Conservation (phyloP, 2,113 vertebrate genomes). For the Lipophrys pholis region DNA sequence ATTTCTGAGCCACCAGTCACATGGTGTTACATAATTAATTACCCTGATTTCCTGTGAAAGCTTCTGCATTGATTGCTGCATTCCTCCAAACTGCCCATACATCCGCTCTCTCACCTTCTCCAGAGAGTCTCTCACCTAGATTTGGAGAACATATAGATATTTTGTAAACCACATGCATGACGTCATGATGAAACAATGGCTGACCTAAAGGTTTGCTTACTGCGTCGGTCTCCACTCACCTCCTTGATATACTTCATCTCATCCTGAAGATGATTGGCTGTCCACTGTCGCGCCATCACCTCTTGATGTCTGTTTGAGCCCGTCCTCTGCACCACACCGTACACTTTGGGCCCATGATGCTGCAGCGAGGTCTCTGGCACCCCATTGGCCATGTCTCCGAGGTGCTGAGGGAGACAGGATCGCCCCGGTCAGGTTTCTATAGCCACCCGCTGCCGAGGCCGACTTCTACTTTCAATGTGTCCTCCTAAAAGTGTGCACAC, state of each 20-base stretch:
- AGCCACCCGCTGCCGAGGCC: slow-evolving; percentile 40
- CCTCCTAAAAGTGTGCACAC: slow-evolving; percentile 14
- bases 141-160: slow-evolving; percentile 19
- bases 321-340: slow-evolving; percentile 89
- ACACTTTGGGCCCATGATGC: slow-evolving; percentile 87
- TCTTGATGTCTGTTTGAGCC: slow-evolving; percentile 90
- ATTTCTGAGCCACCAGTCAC: neutral
- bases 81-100: slow-evolving; percentile 95
- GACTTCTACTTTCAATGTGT: slow-evolving; percentile 9
- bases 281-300: slow-evolving; percentile 94
- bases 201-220: neutral
- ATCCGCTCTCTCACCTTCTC: slow-evolving; percentile 95
- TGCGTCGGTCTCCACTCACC: slow-evolving; percentile 82
- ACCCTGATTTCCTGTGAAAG: slow-evolving; percentile 92
- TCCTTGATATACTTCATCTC: slow-evolving; percentile 98
- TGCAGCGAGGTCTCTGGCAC: slow-evolving; percentile 79
- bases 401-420: slow-evolving; percentile 84
- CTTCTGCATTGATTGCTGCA: slow-evolving; percentile 93
- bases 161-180: neutral
- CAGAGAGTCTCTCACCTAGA: slow-evolving; percentile 94
- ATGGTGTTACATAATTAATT: slow-evolving; percentile 49
- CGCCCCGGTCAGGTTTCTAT: slow-evolving; percentile 78
- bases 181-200: neutral
- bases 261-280: slow-evolving; percentile 91
- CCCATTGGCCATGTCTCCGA: slow-evolving; percentile 85